These are phyloP conservation scores for Rhynchonycteris naso DNA, from an alignment of 2,797 vertebrate genomes.

Conservation along the genomic window DNA sequence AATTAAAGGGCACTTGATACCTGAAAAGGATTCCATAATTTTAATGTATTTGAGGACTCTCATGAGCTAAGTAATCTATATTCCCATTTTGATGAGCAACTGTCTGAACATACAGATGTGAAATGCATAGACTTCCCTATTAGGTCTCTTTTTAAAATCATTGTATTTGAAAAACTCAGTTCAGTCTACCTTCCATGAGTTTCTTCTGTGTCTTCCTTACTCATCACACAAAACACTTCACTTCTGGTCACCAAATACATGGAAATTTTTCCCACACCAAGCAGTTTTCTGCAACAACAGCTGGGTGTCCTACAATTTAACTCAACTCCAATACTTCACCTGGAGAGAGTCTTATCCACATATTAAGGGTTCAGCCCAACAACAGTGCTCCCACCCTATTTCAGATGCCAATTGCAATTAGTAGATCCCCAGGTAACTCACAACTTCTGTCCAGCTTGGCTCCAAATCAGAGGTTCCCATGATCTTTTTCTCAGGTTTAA, in stretches of 20 bases:
- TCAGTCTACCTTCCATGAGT: background rate
- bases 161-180: slow-evolving; percentile 17
- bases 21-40: slow-evolving; percentile 46
- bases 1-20: slow-evolving; percentile 18
- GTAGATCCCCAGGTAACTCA: background rate
- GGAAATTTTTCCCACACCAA: background rate
- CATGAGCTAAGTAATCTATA: slow-evolving; percentile 30
- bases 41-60: slow-evolving; percentile 39
- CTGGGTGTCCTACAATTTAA: background rate
- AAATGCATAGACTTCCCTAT: slow-evolving; percentile 9
- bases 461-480: background rate
- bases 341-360: background rate
- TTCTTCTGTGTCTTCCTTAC: background rate
- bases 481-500: background rate
- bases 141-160: slow-evolving; percentile 15
- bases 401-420: background rate
- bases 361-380: background rate
- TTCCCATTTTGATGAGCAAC: slow-evolving; percentile 52
- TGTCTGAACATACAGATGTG: slow-evolving; percentile 3
- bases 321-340: background rate
- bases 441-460: background rate
- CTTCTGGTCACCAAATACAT: background rate
- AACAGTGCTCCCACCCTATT: background rate
- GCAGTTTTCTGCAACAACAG: background rate
- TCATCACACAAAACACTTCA: background rate